Base-by-base conservation (phyloP, 1,140 invertebrate genomes). In the Maconellicoccus hirsutus region DNA sequence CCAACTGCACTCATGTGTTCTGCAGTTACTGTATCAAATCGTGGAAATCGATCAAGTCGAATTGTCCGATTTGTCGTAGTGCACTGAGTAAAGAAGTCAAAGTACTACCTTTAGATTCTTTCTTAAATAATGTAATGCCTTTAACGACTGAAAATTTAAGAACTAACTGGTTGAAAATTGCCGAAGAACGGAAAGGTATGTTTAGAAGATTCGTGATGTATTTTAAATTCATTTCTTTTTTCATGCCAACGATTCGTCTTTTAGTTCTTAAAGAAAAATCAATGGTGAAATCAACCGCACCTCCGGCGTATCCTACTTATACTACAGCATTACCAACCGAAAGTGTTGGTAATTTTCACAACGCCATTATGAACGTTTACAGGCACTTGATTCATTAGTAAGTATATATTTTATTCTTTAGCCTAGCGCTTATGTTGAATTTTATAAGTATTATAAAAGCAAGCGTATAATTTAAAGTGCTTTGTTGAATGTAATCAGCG, bases 1-100 rank as follows among this genome's bases (percentile, higher is more conserved):
- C 61, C 21, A 66, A 66, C 19, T 66, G 61, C 25, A 16, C 22
- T 25, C 61, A 66, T 25, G 25, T 26, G 8, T 66, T 66, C 22
- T 66, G 61, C 16, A 16, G 25, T 25, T 26, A 25, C 25, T 66
- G 61, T 16, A 25, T 66, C 10, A 66, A 26, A 8, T 25, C 61
- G 21, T 66, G 61, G 61, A 66, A 66, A 66, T 23, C 25, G 61
- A 66, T 66, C 22, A 66, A 66, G 25, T 22, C 61, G 3, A 66
- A 66, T 22, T 66, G 61, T 66, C 61, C 61, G 10, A 66, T 66
- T 66, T 66, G 61, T 26, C 8, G 61, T 16, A 25, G 3, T 12
- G 16, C 10, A 8, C 16, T 66, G 10, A 66, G 6, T 1, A 66
- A 25, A 25, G 61, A 66, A 66, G 4, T 26, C 19, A 66, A 66